Percentiles rank a stretch among this genome's conserved stretches.
Evolutionary conservation across 2,888 invertebrate species (phyloP).

Genomic region (Tillus elongatus): DNA sequence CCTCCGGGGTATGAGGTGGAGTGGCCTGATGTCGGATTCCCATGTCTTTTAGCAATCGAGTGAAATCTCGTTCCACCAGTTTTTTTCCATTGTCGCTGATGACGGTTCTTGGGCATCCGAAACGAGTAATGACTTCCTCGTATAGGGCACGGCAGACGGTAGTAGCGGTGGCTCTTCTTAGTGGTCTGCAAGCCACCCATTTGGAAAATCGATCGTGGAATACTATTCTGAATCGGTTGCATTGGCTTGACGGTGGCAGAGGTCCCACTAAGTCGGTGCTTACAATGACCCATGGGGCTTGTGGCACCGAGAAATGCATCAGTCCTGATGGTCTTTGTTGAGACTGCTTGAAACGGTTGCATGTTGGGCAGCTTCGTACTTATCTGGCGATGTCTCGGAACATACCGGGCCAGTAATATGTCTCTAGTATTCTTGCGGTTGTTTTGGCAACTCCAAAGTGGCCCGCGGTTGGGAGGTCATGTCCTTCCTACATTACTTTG

Average conservation of each 20-base stretch:
- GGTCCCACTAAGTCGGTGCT: constrained; percentile 20
- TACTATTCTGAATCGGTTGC: constrained; percentile 18
- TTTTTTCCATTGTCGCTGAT: constrained; percentile 23
- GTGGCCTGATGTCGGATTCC: constrained; percentile 12
- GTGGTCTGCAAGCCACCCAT: constrained; percentile 16
- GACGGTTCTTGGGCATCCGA: constrained; percentile 19
- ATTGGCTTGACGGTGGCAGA: constrained; percentile 13
- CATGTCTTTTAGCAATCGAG: constrained; percentile 11
- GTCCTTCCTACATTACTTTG: too few relatives aligned
- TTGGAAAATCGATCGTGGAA: constrained; percentile 21
- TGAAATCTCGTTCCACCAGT: constrained; percentile 16
- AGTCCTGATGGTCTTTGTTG: too few relatives aligned
- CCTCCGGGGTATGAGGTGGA: constrained; percentile 22
- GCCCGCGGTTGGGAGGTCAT: too few relatives aligned
- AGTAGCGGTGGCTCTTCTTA: constrained; percentile 17
- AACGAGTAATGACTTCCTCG: constrained; percentile 17
- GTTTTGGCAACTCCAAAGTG: too few relatives aligned
- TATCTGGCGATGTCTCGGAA: constrained; percentile 17
- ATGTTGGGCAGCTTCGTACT: constrained; percentile 7
- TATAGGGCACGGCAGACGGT: constrained; percentile 14
- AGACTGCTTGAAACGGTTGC: neutral
- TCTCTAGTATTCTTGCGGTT: constrained; percentile 15
- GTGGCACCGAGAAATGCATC: neutral
- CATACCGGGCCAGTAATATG: too few relatives aligned
- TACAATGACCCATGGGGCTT: constrained; percentile 18